Evolutionary conservation across 2,113 vertebrate species (phyloP).

Genomic region (Plestiodon gilberti): DNA sequence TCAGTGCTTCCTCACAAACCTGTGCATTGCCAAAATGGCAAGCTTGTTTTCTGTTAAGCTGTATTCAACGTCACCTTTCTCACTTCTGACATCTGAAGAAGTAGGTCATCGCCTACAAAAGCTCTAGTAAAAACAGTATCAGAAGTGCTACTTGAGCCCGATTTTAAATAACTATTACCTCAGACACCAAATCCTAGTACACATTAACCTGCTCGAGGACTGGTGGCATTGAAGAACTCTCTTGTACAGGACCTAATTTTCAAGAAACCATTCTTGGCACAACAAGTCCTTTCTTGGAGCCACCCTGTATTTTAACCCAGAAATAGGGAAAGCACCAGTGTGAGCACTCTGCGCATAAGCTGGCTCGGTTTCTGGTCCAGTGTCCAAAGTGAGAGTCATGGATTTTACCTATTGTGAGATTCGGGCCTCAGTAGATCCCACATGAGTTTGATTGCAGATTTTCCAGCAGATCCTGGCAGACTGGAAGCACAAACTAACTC

Average conservation of each 20-base stretch:
- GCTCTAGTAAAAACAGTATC: background rate
- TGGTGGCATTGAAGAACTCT: background rate
- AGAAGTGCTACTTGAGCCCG: background rate
- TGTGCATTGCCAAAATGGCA: background rate
- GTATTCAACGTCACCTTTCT: background rate
- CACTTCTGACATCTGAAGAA: background rate
- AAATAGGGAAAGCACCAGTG: background rate
- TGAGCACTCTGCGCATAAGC: background rate
- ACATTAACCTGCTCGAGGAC: background rate
- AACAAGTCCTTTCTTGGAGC: background rate
- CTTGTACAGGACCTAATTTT: background rate
- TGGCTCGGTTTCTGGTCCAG: background rate
- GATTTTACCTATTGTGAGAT: background rate
- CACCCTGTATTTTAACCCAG: background rate
- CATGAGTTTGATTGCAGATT: background rate
- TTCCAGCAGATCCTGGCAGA: background rate
- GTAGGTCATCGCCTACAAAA: background rate
- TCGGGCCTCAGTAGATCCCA: background rate
- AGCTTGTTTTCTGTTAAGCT: background rate
- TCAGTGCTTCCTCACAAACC: conserved; percentile 5
- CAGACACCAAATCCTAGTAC: background rate
- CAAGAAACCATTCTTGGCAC: background rate
- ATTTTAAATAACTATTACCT: background rate
- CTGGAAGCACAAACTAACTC: background rate
- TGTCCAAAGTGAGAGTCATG: background rate